Base-by-base conservation (phyloP, 2,888 invertebrate species). In the Adela reaumurella region DNA sequence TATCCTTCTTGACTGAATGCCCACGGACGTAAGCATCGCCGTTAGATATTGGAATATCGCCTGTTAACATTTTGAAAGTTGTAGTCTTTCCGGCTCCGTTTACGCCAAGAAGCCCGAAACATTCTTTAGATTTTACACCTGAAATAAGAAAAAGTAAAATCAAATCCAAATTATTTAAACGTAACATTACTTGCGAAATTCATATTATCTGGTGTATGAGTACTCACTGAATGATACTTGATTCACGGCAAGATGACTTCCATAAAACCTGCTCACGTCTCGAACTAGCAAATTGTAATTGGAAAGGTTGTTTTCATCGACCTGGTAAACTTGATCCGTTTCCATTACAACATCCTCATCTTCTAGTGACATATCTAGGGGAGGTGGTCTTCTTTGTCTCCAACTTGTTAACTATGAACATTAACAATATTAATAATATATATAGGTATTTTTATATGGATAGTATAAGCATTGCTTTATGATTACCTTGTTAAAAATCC, bases 11-110 rank as follows among this genome's bases (percentile, higher is more conserved):
- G 17, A 83, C 65, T 3, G 74, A 81, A 49, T 78, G 60, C 5
- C 85, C 84, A 54, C 82, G 76, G 14, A 92, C 82, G 67, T 79
- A 89, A 0, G 87, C 90, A 46, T 87, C 82, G 0, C 92, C 92
- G 48, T 78, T 80, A 0, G 87, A 83, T 11, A 90, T 83, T 3
- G 70, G 67, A 59, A 87, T 88, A 62, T 92, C 93, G 0, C 94
- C 94, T 46, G 94, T 94, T 58, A 94, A 73, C 89, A 94, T 92
- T 70, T 90, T 90, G 65, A 96, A 96, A 0, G 94, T 94, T 1
- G 88, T 87, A 0, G 92, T 92, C 68, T 93, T 94, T 0, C 93
- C 93, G 2, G 93, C 92, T 11, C 94, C 93, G 64, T 94, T 93
- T 0, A 92, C 87, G 1, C 93, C 92, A 46, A 93, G 70, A 41